A percentile compares a stretch with the other conserved stretches of the same genome.
Evolutionary conservation across 2,888 invertebrate genomes (phyloP).

Genomic region (Erebia ligea): DNA sequence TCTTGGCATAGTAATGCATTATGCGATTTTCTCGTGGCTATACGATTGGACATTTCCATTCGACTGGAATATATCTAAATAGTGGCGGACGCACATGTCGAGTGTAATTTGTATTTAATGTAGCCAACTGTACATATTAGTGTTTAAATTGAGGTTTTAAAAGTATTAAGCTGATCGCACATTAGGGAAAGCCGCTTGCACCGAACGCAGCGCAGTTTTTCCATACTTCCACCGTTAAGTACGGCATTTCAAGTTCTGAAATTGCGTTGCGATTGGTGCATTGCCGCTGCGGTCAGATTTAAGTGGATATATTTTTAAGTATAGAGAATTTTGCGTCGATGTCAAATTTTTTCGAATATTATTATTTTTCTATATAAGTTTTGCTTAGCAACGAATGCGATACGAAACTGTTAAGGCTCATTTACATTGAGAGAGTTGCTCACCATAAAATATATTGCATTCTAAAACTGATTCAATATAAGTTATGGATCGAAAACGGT

Average conservation of each 20-base stretch:
- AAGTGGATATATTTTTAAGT: conserved; percentile 70
- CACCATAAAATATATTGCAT: background rate
- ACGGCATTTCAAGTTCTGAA: background rate
- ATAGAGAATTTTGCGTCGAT: conserved; percentile 59
- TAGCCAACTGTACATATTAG: conserved; percentile 73
- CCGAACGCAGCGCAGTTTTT: background rate
- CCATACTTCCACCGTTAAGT: background rate
- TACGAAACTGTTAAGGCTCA: conserved; percentile 35
- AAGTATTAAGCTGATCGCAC: conserved; percentile 55
- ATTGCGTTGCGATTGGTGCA: background rate
- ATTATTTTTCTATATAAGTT: conserved; percentile 71
- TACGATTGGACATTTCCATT: background rate
- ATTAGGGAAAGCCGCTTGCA: background rate
- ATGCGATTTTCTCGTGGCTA: background rate
- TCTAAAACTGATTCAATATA: background rate
- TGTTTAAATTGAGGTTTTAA: conserved; percentile 52
- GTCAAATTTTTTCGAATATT: conserved; percentile 63
- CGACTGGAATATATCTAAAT: conserved; percentile 15
- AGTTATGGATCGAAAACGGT: background rate
- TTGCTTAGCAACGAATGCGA: conserved; percentile 79
- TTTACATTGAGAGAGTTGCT: background rate
- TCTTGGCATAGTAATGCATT: too few relatives aligned
- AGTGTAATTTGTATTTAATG: conserved; percentile 55
- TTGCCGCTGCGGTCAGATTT: background rate
- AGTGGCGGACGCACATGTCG: conserved; percentile 44